Conservation (phyloP, 2,797 vertebrate genomes). For the Hafferia zeledoni region DNA sequence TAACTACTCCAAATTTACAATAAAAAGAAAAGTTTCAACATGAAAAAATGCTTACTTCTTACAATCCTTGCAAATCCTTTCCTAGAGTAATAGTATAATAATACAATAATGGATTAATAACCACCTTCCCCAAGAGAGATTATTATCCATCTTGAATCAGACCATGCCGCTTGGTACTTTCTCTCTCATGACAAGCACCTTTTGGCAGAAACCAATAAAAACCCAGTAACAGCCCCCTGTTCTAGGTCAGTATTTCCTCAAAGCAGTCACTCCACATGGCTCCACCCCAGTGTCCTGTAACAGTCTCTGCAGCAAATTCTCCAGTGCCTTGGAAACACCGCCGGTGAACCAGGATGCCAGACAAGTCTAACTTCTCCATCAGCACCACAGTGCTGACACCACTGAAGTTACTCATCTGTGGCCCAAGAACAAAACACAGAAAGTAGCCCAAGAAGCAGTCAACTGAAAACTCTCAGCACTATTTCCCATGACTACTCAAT, state of each 20-base stretch:
- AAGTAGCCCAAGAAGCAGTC: neutral
- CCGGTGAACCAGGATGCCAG: neutral
- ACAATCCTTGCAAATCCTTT: neutral
- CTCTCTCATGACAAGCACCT: neutral
- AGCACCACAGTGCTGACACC: neutral
- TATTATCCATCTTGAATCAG: neutral
- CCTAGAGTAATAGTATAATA: neutral
- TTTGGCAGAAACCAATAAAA: neutral
- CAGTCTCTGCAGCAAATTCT: neutral
- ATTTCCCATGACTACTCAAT: neutral
- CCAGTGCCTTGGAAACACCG: rapidly evolving
- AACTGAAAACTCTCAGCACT: neutral
- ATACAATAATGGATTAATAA: neutral
- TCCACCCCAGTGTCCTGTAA: neutral
- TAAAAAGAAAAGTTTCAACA: neutral
- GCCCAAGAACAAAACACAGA: neutral
- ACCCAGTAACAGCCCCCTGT: neutral
- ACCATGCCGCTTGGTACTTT: neutral
- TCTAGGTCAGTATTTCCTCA: neutral
- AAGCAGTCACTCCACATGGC: neutral
- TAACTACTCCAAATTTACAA: neutral
- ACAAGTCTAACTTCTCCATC: neutral
- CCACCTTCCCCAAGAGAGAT: neutral
- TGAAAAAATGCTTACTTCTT: neutral
- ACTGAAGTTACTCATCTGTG: neutral